Conservation (phyloP, 2,888 invertebrate genomes). For the Pachycephus smyrnensis region DNA sequence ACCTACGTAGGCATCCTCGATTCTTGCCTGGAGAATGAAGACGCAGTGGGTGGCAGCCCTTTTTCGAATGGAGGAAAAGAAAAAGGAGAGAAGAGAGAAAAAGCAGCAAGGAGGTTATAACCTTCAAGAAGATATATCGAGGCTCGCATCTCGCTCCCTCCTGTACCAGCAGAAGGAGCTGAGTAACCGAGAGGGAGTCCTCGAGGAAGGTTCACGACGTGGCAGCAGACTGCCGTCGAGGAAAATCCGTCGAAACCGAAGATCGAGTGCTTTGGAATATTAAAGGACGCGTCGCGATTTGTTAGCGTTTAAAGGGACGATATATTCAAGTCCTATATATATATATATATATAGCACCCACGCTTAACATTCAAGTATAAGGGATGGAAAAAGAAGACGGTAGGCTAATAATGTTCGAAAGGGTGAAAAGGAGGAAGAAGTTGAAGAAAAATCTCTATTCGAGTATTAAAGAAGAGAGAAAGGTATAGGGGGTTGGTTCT, state of each 20-base stretch:
- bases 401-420: too few species aligned
- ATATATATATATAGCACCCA: too few species aligned
- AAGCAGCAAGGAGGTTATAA: background rate
- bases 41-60: too few species aligned
- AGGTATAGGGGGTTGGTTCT: too few species aligned
- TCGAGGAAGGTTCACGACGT: background rate
- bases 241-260: background rate
- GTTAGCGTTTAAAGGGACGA: slow-evolving; percentile 3
- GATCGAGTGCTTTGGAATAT: slow-evolving; percentile 8
- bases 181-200: background rate
- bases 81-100: background rate
- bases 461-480: too few species aligned
- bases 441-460: too few species aligned
- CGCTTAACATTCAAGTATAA: too few species aligned
- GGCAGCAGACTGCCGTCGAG: background rate
- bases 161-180: background rate
- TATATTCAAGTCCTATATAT: too few species aligned
- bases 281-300: slow-evolving; percentile 4
- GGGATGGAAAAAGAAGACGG: too few species aligned
- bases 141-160: background rate
- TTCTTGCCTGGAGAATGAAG: too few species aligned
- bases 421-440: too few species aligned
- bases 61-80: background rate
- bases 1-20: too few species aligned
- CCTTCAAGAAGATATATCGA: slow-evolving; percentile 4